Base-by-base conservation (phyloP, 2,797 vertebrate species). In the Muscicapa striata region DNA sequence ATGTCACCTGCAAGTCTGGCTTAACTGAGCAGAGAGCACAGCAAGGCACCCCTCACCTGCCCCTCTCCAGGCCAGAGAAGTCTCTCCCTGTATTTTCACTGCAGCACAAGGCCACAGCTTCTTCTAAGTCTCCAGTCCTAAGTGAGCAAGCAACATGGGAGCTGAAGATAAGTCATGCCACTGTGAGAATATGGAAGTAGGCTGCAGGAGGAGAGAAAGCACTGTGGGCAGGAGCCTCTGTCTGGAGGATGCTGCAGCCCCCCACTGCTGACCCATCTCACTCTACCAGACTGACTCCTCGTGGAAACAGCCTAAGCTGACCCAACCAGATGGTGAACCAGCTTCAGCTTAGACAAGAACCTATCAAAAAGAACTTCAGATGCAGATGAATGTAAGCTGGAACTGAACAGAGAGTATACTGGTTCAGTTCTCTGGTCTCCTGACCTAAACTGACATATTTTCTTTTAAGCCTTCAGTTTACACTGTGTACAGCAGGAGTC, bases 401-500 rank as follows among this genome's bases (percentile, higher is more conserved):
- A 84, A 59, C 15, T 17, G 48, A 88, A 66, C 22, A 72, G 49
- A 66, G 38, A 32, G 19, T 6, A 26, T 83, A 73, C 51, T 72
- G 69, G 16, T 73, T 86, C 73, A 38, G 24, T 49, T 36, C 23
- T 86, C 83, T 32, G 13, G 18, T 81, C 90, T 94, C 69, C 49
- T 87, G 93, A 90, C 63, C 61, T 80, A 90, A 64, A 88, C 17
- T 32, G 55, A 49, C 48, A 55, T 67, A 58, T 18, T 73, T 85
- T 68, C 57, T 88, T 84, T 87, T 88, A 91, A 93, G 45, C 6
- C 24, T 96, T 85, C 87, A 75, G 45, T 93, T 95, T 85, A 91
- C 81, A 96, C 63, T 96, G 87, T n/a, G 40, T 78, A 89, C 27
- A 11, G 22, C 38, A 51, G 43, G 48, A 85, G 32, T 45, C 61